Evolutionary conservation across 2,888 invertebrate genomes (phyloP).

Genomic region (Aromia moschata): DNA sequence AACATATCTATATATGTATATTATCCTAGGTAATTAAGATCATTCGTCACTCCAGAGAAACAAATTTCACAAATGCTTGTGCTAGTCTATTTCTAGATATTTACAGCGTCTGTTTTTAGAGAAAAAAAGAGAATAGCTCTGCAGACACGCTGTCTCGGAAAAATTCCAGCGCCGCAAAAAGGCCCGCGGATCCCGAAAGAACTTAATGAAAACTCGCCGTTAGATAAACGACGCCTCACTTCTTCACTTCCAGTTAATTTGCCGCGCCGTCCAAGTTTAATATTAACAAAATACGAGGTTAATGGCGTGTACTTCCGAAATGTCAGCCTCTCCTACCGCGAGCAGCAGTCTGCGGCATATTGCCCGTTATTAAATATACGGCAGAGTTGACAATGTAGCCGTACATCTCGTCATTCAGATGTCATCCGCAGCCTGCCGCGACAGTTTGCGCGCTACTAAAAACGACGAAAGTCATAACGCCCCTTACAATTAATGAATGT

Average conservation of each 20-base stretch:
- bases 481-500: too few species aligned
- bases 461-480: too few species aligned
- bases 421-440: constrained; percentile 38
- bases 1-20: too few species aligned
- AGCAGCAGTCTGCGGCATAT: constrained; percentile 37
- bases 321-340: constrained; percentile 34
- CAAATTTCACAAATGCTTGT: too few species aligned
- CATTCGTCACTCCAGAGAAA: too few species aligned
- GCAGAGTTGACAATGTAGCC: constrained; percentile 45
- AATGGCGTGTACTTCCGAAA: constrained; percentile 33
- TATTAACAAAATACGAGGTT: constrained; percentile 38
- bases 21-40: too few species aligned
- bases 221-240: constrained; percentile 21
- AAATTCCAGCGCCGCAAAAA: too few species aligned
- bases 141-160: too few species aligned
- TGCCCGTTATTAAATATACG: constrained; percentile 45
- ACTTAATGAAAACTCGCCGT: constrained; percentile 22
- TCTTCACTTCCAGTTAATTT: constrained; percentile 39
- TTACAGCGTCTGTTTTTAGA: too few species aligned
- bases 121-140: too few species aligned
- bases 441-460: constrained; percentile 10
- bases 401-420: constrained; percentile 48
- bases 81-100: too few species aligned
- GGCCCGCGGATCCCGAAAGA: constrained; percentile 17
- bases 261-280: constrained; percentile 33